A percentile compares a stretch with the other conserved stretches of the same genome.
phyloP scores from a whole-genome alignment of 2,888 invertebrate species.

The Andrena trimmerana region DNA sequence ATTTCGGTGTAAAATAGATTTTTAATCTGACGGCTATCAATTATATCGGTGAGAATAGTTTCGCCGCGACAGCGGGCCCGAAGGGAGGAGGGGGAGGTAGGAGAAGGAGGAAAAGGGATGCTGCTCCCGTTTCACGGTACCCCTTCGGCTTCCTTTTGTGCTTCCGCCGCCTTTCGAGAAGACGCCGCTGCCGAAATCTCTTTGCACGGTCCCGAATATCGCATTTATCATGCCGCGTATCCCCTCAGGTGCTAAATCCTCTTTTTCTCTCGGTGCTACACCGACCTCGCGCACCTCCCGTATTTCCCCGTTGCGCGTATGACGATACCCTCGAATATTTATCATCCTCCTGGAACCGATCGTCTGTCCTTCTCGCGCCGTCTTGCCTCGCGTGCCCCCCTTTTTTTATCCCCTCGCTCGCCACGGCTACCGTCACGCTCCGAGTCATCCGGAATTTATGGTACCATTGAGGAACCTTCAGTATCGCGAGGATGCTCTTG shows the following conservation, averaged over 20 bases:
- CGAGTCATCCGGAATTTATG: constrained; percentile 45
- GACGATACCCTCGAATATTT: constrained; percentile 65
- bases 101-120: neutral
- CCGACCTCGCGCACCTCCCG: constrained; percentile 30
- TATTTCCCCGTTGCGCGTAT: constrained; percentile 58
- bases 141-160: constrained; percentile 40
- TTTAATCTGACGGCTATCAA: constrained; percentile 73
- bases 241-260: constrained; percentile 57
- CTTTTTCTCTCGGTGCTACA: constrained; percentile 37
- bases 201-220: constrained; percentile 61
- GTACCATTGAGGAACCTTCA: constrained; percentile 33
- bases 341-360: constrained; percentile 61
- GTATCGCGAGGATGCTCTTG: neutral
- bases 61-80: constrained; percentile 17
- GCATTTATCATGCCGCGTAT: constrained; percentile 68
- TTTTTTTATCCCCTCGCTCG: neutral
- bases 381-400: neutral
- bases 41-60: constrained; percentile 63
- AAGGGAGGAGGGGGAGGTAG: neutral
- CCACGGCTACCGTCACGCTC: constrained; percentile 9
- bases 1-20: constrained; percentile 72
- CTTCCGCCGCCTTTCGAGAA: constrained; percentile 37
- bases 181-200: constrained; percentile 34
- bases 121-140: constrained; percentile 26
- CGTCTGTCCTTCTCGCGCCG: constrained; percentile 20